phyloP scores from a whole-genome alignment of 2,797 vertebrate genomes.

The Sparidentex hasta region DNA sequence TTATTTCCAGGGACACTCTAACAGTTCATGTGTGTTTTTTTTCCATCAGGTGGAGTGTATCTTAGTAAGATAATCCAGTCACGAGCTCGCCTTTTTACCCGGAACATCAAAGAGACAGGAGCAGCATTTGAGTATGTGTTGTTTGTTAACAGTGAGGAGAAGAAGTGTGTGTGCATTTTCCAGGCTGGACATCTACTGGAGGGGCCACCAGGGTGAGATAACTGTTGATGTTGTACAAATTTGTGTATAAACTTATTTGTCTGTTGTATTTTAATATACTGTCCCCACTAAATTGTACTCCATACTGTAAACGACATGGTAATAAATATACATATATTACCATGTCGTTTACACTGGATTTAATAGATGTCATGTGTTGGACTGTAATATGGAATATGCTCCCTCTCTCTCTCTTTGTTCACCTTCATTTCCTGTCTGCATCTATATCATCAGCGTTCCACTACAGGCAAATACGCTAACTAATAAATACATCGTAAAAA shows the following conservation, averaged over 20 bases:
- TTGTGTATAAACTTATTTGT: background rate
- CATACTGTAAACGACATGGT: background rate
- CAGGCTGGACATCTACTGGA: constrained; percentile 89
- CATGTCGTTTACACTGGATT: background rate
- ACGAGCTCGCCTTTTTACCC: constrained; percentile 84
- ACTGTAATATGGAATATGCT: background rate
- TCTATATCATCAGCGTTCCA: background rate
- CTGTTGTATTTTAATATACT: background rate
- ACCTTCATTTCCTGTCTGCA: background rate
- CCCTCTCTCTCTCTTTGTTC: background rate
- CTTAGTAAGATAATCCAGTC: constrained; percentile 83
- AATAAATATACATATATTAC: background rate
- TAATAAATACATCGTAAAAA: background rate
- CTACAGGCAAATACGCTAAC: background rate
- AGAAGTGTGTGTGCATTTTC: constrained; percentile 84
- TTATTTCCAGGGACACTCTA: background rate
- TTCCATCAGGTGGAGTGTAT: constrained; percentile 76
- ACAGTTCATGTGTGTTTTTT: constrained; percentile 32
- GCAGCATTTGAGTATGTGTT: constrained; percentile 88
- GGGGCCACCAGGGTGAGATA: constrained; percentile 87
- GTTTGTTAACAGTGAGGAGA: constrained; percentile 85
- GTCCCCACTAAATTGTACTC: background rate
- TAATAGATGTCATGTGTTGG: background rate
- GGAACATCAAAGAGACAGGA: constrained; percentile 81
- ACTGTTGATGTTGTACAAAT: background rate